Evolutionary conservation across 2,113 vertebrate genomes (phyloP), one percentile per base, ranked within the genome.

Genomic region (Rhadina sibilatrix): DNA sequence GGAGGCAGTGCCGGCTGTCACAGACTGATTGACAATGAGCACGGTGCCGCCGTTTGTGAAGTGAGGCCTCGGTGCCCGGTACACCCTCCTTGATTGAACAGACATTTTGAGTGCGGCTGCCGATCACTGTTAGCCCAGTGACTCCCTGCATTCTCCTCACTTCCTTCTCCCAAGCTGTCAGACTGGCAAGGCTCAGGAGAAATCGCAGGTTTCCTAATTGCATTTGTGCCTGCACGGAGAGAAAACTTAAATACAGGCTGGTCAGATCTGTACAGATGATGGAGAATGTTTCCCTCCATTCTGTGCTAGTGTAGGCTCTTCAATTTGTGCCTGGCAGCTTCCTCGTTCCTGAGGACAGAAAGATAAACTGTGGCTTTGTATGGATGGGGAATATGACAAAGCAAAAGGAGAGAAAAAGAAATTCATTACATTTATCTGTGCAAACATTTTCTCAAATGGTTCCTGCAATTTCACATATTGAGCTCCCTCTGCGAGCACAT

Each of bases 181-280:
- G 80, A 93, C 80, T 96, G 94, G 94, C 78, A 96, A 78, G 64
- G 82, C 94, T 92, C 83, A 95, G 90, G 93, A 96, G 89, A 94
- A 97, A 96, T 92, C 94, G 95, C 88, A 96, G 89, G 92, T 97
- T 97, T 97, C 83, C 94, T 94, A 95, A 97, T 89, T 94, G 94
- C 88, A 78, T 93, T 95, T 97, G 87, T 93, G 77, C 85, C 65
- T 79, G 80, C 78, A 89, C 56, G 83, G 80, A 88, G 88, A 76
- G 38, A 92, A 96, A 68, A 74, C 74, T 93, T 81, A 89, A 96
- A 91, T n/a, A 81, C 56, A 89, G 82, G 44, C 87, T 93, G 89
- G 83, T 60, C 68, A 82, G 61, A 83, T 89, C 71, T 83, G 82
- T 69, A 88, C 3, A 4, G 64, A 93, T 61, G 89, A 94, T 87